phyloP scores from a whole-genome alignment of 2,113 vertebrate species.

The Pygathrix nemaeus region DNA sequence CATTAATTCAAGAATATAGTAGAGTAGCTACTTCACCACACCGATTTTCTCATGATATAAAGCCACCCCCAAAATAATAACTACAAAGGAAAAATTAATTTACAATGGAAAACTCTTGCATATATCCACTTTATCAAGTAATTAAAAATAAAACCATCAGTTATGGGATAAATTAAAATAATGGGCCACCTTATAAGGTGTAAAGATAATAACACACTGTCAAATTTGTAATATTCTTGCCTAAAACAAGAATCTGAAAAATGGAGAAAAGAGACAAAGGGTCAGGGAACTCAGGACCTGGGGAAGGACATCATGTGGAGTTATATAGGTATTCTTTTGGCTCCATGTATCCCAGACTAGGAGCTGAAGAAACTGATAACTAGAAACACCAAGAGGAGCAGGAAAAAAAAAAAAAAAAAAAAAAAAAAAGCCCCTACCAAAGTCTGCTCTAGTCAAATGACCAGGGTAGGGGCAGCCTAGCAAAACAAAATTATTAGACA shows the following conservation, averaged over 20 bases:
- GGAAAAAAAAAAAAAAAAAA: too few species aligned
- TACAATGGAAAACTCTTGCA: neutral
- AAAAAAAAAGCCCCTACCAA: neutral
- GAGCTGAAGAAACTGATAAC: neutral
- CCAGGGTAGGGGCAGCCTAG: neutral
- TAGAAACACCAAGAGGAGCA: neutral
- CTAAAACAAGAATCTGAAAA: neutral
- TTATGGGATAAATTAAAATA: neutral
- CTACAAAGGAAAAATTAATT: neutral
- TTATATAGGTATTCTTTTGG: neutral
- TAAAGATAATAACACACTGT: neutral
- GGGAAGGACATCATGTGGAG: neutral
- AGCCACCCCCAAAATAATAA: neutral
- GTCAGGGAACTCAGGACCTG: neutral
- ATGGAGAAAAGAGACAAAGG: neutral
- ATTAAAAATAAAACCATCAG: neutral
- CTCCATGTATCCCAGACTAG: neutral
- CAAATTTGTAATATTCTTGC: neutral
- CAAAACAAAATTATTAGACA: neutral
- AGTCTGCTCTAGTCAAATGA: neutral
- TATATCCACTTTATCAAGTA: neutral
- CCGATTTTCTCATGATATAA: neutral
- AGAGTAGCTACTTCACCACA: neutral
- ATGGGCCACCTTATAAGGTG: neutral
- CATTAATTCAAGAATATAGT: neutral